Evolutionary conservation across 2,113 vertebrate species (phyloP), one percentile per base, ranked within the genome.

Genomic region (Sturnira hondurensis): DNA sequence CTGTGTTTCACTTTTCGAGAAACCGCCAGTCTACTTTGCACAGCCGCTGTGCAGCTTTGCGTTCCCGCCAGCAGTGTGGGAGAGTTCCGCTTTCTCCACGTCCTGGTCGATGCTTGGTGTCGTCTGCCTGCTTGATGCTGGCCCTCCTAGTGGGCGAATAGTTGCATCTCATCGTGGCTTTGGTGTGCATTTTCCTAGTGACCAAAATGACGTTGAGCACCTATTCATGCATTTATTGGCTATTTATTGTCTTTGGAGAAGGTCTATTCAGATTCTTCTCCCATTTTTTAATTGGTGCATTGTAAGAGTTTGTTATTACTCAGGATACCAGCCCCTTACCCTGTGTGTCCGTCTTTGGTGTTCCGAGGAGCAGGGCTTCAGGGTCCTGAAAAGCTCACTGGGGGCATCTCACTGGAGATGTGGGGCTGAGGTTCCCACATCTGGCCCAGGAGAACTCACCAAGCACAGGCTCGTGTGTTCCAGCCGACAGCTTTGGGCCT

Each of bases 21-120:
- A 63, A 4, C 78, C 3, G 2, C 73, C 78, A 20, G 24, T 38
- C 54, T 28, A 0, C 88, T 54, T 58, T 28, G 70, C 56, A 70
- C 1, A 33, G 56, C 43, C 50, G 2, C 16, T 2, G 12, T 5
- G 1, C 43, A 5, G 0, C 31, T 28, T 24, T n/a, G 31, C 12
- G 16, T 61, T 65, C 67, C 87, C 24, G 17, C 45, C n/a, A 33
- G 50, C 38, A 41, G 2, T 2, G 31, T 17, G 4, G 4, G 52
- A 47, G 16, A 17, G 52, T 16, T 33, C 61, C 20, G 16, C 4
- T 68, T 52, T 73, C 38, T 47, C 45, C 54, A 45, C 5, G 16
- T 65, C 61, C 36, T 87, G 33, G 38, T 17, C 24, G 28, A 10
- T 41, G 9, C 36, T 81, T n/a, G 28, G 22, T 78, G 10, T 5